These are phyloP conservation scores for Nycticryphes semicollaris DNA, from an alignment of 2,113 vertebrate species.

Conservation along the genomic window DNA sequence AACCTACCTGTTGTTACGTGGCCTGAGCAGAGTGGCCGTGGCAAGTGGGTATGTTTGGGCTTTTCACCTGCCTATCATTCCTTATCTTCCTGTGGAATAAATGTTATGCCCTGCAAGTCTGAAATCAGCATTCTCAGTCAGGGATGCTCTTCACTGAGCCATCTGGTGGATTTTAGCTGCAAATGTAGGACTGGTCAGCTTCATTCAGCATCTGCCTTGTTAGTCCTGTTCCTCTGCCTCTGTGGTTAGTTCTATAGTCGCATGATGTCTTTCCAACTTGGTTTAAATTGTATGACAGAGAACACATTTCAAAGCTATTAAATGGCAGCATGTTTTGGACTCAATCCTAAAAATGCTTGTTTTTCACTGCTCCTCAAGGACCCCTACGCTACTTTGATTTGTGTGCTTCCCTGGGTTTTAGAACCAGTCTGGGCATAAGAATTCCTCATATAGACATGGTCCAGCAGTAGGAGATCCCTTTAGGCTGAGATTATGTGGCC, in stretches of 20 bases:
- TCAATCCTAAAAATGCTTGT: neutral
- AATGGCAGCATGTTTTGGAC: accelerated
- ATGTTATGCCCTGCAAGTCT: neutral
- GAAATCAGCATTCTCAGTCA: neutral
- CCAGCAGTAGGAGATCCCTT: neutral
- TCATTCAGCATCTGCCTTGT: neutral
- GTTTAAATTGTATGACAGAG: neutral
- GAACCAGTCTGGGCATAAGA: neutral
- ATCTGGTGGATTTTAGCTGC: constrained; percentile 4
- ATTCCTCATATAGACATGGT: accelerated
- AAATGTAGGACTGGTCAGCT: neutral
- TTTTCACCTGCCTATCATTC: neutral
- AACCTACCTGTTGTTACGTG: accelerated
- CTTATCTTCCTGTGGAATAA: neutral
- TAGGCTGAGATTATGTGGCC: neutral
- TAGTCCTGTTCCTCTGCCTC: neutral
- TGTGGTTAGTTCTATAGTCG: neutral
- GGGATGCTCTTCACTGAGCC: neutral
- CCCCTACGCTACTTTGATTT: neutral
- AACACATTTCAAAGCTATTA: neutral
- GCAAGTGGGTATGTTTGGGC: neutral
- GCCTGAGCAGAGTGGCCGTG: neutral
- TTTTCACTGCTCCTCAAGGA: neutral
- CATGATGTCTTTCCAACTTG: neutral
- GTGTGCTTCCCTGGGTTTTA: neutral